phyloP scores from a whole-genome alignment of 2,797 vertebrate species.

The Hemibagrus guttatus region DNA sequence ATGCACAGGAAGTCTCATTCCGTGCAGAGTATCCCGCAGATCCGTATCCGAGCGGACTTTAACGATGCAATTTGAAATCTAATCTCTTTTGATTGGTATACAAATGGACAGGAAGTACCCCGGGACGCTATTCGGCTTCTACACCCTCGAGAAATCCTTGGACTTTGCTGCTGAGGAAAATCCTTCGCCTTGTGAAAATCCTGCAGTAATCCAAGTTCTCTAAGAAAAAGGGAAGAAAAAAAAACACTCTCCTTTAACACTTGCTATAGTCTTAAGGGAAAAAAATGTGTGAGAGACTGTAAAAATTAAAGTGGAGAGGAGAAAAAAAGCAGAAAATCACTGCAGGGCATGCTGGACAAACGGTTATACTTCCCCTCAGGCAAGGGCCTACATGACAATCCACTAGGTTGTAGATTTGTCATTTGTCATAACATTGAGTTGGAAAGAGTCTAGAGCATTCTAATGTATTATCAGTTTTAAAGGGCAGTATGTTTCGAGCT shows the following conservation, averaged over 20 bases:
- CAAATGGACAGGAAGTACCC: background rate
- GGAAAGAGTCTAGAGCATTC: slow-evolving; percentile 39
- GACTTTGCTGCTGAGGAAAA: slow-evolving; percentile 35
- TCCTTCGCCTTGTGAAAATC: slow-evolving; percentile 7
- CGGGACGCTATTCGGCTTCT: background rate
- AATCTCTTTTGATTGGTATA: slow-evolving; percentile 19
- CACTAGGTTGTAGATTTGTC: slow-evolving; percentile 67
- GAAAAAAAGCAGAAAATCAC: slow-evolving; percentile 51
- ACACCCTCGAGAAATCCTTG: background rate
- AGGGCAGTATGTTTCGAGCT: slow-evolving; percentile 17
- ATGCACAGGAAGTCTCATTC: slow-evolving; percentile 35
- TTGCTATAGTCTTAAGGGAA: slow-evolving; percentile 39
- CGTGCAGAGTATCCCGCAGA: slow-evolving; percentile 4
- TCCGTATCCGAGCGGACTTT: slow-evolving; percentile 20
- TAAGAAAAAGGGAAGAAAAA: slow-evolving; percentile 38
- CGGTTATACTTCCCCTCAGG: slow-evolving; percentile 77
- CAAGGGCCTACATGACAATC: slow-evolving; percentile 71
- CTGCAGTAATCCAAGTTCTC: slow-evolving; percentile 45
- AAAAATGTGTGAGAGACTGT: slow-evolving; percentile 36
- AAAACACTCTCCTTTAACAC: slow-evolving; percentile 40
- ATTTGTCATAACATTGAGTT: slow-evolving; percentile 51
- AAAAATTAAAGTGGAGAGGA: slow-evolving; percentile 47
- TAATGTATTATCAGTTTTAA: slow-evolving; percentile 33
- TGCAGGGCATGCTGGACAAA: slow-evolving; percentile 75
- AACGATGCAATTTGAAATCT: slow-evolving; percentile 13